Percentiles rank a stretch among this genome's conserved stretches.
phyloP scores from a whole-genome alignment of 2,888 invertebrate species.

The Eudasyphora cyanicolor region DNA sequence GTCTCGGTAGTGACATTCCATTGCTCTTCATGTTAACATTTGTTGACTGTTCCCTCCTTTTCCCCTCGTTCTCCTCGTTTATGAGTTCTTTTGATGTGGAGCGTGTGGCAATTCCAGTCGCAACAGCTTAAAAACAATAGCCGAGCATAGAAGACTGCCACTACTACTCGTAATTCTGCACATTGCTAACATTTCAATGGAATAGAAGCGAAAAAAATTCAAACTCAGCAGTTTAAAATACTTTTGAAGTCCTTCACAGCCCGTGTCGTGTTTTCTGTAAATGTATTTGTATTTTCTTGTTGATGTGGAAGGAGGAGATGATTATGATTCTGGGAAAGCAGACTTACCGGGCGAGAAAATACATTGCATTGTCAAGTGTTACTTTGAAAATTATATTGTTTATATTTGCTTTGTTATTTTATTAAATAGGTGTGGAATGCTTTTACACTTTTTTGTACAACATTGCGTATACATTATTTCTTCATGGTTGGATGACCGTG shows the following conservation, averaged over 20 bases:
- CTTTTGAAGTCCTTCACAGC: background rate
- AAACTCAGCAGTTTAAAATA: constrained; percentile 16
- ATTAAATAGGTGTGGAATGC: background rate
- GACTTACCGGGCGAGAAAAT: no score
- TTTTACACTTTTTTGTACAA: background rate
- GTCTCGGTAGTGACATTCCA: background rate
- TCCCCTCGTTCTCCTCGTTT: background rate
- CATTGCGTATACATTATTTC: background rate
- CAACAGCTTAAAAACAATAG: background rate
- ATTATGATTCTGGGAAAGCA: no score
- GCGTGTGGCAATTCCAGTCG: background rate
- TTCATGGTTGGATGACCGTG: background rate
- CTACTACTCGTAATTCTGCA: background rate
- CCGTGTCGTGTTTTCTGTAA: background rate
- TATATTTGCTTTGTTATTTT: background rate
- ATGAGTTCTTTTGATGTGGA: background rate
- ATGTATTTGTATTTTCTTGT: background rate
- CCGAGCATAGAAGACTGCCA: background rate
- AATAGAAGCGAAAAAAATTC: background rate
- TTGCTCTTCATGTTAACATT: background rate
- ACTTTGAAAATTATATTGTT: background rate
- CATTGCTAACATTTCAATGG: background rate
- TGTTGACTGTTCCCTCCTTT: background rate
- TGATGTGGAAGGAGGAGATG: background rate
- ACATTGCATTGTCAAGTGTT: no score